A percentile compares a stretch with the other conserved stretches of the same genome.
These are phyloP conservation scores for Ceraclea dissimilis DNA, from an alignment of 2,888 invertebrate genomes.

Conservation along the genomic window DNA sequence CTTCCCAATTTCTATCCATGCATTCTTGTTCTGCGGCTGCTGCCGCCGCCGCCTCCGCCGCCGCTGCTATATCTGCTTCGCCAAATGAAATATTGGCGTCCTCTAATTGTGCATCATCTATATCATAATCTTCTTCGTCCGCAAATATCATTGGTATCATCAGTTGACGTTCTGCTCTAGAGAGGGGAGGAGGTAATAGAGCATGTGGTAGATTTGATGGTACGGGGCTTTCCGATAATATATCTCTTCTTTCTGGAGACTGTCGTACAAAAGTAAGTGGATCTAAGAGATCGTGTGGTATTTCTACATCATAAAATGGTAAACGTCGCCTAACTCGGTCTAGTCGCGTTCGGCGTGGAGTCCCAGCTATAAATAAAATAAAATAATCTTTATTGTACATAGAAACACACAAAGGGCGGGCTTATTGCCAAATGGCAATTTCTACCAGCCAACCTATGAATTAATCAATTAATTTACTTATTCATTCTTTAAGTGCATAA, in stretches of 20 bases:
- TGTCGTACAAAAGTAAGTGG: neutral
- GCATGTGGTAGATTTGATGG: neutral
- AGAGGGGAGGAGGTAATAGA: neutral
- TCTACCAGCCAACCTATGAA: too few species aligned
- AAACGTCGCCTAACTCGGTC: neutral
- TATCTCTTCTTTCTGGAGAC: neutral
- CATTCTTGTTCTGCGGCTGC: too few species aligned
- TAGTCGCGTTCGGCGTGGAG: too few species aligned
- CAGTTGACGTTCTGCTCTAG: neutral
- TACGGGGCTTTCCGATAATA: neutral
- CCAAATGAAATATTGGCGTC: neutral
- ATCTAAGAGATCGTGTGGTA: neutral
- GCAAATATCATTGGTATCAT: too few species aligned
- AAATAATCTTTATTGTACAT: too few species aligned
- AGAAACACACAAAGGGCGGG: too few species aligned
- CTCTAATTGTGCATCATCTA: too few species aligned
- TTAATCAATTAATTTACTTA: too few species aligned
- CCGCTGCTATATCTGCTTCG: neutral
- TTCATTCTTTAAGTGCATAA: too few species aligned
- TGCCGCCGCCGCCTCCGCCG: neutral
- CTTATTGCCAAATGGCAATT: too few species aligned
- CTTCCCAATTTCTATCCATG: neutral
- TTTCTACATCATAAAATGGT: neutral
- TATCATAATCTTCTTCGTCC: too few species aligned
- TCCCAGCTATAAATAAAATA: too few species aligned